Conservation (phyloP, 2,797 vertebrate genomes). For the Monodelphis domestica region DNA sequence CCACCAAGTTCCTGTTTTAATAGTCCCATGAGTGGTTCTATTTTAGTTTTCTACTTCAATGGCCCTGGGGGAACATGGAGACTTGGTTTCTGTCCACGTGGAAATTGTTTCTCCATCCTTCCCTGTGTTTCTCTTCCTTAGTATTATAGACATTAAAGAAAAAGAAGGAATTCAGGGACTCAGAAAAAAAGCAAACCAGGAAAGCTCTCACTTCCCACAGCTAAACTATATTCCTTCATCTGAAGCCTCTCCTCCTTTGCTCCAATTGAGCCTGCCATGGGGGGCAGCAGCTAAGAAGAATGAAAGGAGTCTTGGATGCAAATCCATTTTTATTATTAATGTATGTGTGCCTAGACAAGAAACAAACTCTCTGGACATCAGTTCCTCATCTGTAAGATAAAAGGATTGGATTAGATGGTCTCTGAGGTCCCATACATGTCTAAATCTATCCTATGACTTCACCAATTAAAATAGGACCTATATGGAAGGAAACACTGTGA, state of each 20-base stretch:
- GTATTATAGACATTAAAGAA: background rate
- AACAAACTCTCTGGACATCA: background rate
- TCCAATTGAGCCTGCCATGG: background rate
- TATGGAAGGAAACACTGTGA: background rate
- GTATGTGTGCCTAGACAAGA: background rate
- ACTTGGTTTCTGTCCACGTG: background rate
- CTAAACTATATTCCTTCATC: background rate
- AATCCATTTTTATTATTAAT: background rate
- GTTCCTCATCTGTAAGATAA: background rate
- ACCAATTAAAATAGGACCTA: background rate
- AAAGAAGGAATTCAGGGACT: background rate
- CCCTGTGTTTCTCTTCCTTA: background rate
- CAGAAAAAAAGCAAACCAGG: background rate
- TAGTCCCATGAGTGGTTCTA: background rate
- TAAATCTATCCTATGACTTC: background rate
- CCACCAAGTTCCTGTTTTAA: background rate
- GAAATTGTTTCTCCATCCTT: background rate
- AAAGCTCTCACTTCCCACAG: background rate
- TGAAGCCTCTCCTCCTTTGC: background rate
- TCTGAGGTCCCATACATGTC: background rate
- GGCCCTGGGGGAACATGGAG: background rate
- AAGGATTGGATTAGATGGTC: background rate
- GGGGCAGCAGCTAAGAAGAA: background rate
- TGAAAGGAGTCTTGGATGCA: background rate
- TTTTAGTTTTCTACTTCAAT: background rate